Evolutionary conservation across 2,113 vertebrate species (phyloP).

Genomic region (Lontra canadensis): DNA sequence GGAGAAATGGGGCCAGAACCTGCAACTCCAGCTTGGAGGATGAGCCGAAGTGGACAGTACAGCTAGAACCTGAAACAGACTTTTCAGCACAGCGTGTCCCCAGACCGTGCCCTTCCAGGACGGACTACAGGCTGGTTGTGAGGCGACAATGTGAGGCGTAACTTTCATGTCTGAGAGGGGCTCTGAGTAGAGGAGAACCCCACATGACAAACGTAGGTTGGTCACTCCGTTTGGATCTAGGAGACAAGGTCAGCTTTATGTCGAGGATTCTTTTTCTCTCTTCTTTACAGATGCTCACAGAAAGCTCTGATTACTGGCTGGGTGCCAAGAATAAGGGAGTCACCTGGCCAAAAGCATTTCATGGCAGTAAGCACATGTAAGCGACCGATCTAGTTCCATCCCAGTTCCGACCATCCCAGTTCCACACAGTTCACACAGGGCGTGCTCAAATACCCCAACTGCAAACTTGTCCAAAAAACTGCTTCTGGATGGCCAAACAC

Average conservation of each 20-base stretch:
- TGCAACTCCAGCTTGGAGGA: background rate
- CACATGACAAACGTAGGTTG: too few relatives aligned
- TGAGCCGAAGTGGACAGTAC: fast-evolving
- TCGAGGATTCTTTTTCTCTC: background rate
- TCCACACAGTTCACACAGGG: background rate
- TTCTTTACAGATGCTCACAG: background rate
- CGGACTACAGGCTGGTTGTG: background rate
- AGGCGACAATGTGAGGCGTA: background rate
- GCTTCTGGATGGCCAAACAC: background rate
- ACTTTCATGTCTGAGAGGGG: background rate
- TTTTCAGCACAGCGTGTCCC: background rate
- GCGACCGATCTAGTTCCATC: background rate
- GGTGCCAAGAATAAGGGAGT: background rate
- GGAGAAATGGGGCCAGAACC: background rate
- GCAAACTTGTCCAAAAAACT: background rate
- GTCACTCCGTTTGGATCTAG: background rate
- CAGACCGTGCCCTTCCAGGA: background rate
- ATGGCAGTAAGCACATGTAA: background rate
- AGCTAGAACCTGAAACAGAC: background rate
- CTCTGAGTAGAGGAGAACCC: background rate
- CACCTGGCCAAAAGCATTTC: background rate
- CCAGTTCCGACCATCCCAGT: too few relatives aligned
- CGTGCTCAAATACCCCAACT: background rate
- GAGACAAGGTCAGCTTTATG: background rate
- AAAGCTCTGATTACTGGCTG: background rate